Evolutionary conservation across 2,113 vertebrate species (phyloP), one percentile per base, ranked within the genome.

Genomic region (Alosa alosa): DNA sequence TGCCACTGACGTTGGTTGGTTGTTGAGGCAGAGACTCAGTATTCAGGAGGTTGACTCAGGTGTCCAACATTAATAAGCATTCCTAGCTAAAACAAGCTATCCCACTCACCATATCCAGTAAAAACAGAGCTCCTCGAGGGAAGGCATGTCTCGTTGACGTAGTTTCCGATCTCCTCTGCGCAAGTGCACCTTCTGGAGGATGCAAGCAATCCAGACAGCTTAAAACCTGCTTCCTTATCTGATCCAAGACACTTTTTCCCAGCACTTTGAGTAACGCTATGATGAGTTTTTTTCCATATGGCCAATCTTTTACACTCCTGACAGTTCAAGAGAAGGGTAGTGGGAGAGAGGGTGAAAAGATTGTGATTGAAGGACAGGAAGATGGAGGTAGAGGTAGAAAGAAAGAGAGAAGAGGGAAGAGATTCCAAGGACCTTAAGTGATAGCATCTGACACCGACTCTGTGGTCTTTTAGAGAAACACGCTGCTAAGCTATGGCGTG

Each of bases 371-470:
- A 75, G 55, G 46, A 60, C n/a, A 81, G 72, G 13, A 10, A 36
- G 31, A 87, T 1, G n/a, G 68, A 31, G 50, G 17, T 9, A 55
- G 45, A 78, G 47, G 1, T 25, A 75, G 68, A 13, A n/a, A 44
- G 22, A 55, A 25, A 50, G n/a, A 36, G 64, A 36, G 64, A 78
- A 39, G 72, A 78, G 72, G 10, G 25, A 78, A 78, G 72, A 36
- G 36, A 17, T 11, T 78, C 72, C 13, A 36, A 81, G 5, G 55
- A 82, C 82, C n/a, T 82, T 68, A 84, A 87, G 55, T 52, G 82
- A 86, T 78, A 86, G 82, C 81, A 84, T 89, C 84, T 84, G 87
- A 88, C 20, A 57, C 83, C 72, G 84, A 72, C 46, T 39, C 47
- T 50, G 78, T 52, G 75, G 81, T 81, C 72, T 85, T 83, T 36